Evolutionary conservation across 2,113 vertebrate genomes (phyloP).

Genomic region (human): GRCh38 chr18:42708001-42708500

Average conservation of each 20-base stretch:
- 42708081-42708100: background rate
- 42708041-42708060: background rate
- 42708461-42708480: background rate
- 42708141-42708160: background rate
- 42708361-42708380: background rate
- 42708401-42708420: background rate
- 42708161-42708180: background rate
- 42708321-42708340: background rate
- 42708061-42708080: background rate
- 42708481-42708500: background rate
- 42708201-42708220: background rate
- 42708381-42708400: background rate
- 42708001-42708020: background rate
- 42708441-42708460: background rate
- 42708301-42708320: accelerated
- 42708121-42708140: background rate
- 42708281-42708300: background rate
- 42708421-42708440: background rate
- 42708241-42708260: background rate
- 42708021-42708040: background rate
- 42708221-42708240: background rate
- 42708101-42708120: background rate
- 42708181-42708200: background rate
- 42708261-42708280: background rate
- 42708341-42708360: background rate